Percentiles rank a stretch among this genome's conserved stretches.
phyloP scores from a whole-genome alignment of 2,113 vertebrate genomes.

The Crocuta crocuta region DNA sequence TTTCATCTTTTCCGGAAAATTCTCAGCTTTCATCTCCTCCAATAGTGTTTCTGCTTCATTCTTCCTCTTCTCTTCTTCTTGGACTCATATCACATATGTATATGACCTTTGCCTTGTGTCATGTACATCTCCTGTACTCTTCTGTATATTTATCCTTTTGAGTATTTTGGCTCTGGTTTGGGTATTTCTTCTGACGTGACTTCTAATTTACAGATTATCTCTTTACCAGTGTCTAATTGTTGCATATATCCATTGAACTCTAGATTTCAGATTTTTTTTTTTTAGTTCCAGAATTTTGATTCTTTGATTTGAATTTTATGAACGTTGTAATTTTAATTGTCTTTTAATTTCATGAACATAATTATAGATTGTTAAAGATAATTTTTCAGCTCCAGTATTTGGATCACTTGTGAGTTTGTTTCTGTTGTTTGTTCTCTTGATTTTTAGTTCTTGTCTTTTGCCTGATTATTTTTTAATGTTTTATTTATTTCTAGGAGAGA shows the following conservation, averaged over 20 bases:
- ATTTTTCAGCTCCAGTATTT: neutral
- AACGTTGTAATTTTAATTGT: neutral
- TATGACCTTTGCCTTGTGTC: rapidly evolving
- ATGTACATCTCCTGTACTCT: rapidly evolving
- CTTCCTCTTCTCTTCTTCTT: neutral
- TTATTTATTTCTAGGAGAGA: too few species aligned
- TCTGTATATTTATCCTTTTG: neutral
- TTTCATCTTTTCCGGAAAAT: neutral
- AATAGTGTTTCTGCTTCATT: neutral
- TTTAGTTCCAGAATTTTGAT: neutral
- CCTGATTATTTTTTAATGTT: neutral
- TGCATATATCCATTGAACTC: neutral
- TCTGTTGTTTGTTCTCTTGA: neutral
- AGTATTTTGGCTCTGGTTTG: neutral
- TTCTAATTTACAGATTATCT: neutral
- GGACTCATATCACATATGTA: neutral
- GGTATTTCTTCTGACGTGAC: neutral
- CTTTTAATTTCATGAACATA: neutral
- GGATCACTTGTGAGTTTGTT: neutral
- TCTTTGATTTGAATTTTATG: neutral
- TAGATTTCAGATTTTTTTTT: neutral
- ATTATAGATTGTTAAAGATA: neutral
- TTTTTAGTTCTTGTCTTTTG: neutral
- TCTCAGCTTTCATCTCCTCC: neutral
- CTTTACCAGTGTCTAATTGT: neutral